A percentile compares a stretch with the other conserved stretches of the same genome.
These are phyloP conservation scores for Pandemis heparana DNA, from an alignment of 2,888 invertebrate genomes.

Conservation along the genomic window DNA sequence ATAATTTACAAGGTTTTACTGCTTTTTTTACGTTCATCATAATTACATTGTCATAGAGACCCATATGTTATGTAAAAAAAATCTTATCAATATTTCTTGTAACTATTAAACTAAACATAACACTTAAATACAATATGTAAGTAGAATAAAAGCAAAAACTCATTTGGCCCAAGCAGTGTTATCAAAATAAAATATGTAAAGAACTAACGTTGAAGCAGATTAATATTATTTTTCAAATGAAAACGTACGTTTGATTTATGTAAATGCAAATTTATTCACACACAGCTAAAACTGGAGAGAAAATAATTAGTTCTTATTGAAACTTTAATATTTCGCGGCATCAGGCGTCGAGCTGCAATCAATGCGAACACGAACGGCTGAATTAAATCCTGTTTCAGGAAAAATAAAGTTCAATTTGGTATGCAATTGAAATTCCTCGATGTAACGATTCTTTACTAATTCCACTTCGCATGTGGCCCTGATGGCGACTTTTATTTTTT, in stretches of 20 bases:
- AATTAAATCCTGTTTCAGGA: not conserved
- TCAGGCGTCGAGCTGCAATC: constrained; percentile 45
- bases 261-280: constrained; percentile 28
- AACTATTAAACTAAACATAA: too few relatives aligned
- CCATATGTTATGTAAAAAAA: too few relatives aligned
- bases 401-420: constrained; percentile 50
- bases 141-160: too few relatives aligned
- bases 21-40: too few relatives aligned
- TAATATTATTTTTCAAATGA: not conserved
- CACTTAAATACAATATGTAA: too few relatives aligned
- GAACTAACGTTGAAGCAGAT: too few relatives aligned
- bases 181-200: too few relatives aligned
- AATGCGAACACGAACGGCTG: constrained; percentile 30
- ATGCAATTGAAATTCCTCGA: constrained; percentile 55
- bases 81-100: too few relatives aligned
- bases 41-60: too few relatives aligned
- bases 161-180: too few relatives aligned
- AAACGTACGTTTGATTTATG: not conserved
- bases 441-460: constrained; percentile 67
- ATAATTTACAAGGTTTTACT: too few relatives aligned
- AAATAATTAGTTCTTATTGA: constrained; percentile 39
- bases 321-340: constrained; percentile 39
- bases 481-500: constrained; percentile 73
- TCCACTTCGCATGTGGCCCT: constrained; percentile 74
- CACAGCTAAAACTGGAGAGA: constrained; percentile 28